Evolutionary conservation across 2,888 invertebrate genomes (phyloP), one percentile per base, ranked within the genome.

Genomic region (Chaitophorus viminalis): DNA sequence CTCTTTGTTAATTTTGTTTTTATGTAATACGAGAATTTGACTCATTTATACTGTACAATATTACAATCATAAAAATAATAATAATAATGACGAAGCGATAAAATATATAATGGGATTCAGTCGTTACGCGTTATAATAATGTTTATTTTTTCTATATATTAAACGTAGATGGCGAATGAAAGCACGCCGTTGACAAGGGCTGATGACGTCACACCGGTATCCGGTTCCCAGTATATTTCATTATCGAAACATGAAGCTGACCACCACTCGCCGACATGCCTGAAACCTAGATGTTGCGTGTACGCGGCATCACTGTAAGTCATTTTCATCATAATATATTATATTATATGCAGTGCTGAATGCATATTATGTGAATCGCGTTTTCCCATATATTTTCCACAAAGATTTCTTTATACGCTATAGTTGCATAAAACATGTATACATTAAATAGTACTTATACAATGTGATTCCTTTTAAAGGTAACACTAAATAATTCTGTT

Each of bases 271-370:
- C 92, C 92, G 77, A 91, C 90, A 91, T 93, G 89, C 92, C 92
- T 81, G 93, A 93, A 90, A 94, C 95, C 90, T 95, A 96, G 90
- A 60, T 96, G 95, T 91, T 95, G 94, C 90, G 92, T 95, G 76
- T 95, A 95, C 90, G 93, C 94, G 8, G 92, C 93, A 18, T 91
- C 95, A 88, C 91, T 95, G 96, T 96, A 92, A 94, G 95, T 94
- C 31, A 1, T n/a, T 65, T 39, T 52, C 14, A 31, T 72, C 18
- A 72, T 72, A 33, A 72, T 33, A 33, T n/a, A 4, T n/a, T n/a
- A n/a, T n/a, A n/a, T n/a, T n/a, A n/a, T n/a, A n/a, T n/a, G n/a
- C 17, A 33, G 33, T 3, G 18, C 33, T 17, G 39, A 39, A 14
- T 17, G 17, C 11, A 14, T 70, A 65, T n/a, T 31, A 14, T 14